Conservation (phyloP, 1,140 invertebrate species). For the Varroa destructor region DNA sequence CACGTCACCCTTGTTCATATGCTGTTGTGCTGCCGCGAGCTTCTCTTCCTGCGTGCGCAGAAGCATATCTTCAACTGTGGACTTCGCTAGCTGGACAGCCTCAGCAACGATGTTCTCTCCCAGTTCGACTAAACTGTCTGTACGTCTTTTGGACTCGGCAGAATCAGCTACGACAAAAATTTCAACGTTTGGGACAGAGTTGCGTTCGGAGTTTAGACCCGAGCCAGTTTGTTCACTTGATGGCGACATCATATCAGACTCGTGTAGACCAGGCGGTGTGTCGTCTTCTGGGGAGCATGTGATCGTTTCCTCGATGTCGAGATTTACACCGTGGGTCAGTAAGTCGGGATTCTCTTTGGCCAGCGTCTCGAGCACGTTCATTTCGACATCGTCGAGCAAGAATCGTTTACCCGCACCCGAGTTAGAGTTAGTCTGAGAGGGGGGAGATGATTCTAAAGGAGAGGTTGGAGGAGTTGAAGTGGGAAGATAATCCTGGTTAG, state of each 20-base stretch:
- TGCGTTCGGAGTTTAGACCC: not conserved
- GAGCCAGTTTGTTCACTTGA: constrained; percentile 1
- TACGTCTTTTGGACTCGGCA: constrained; percentile 4
- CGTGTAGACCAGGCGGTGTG: constrained; percentile 15
- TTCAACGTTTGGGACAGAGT: constrained; percentile 18
- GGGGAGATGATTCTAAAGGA: constrained; percentile 10
- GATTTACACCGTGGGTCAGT: constrained; percentile 17
- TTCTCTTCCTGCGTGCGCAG: not conserved
- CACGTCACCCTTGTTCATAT: not conserved
- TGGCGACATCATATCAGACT: constrained; percentile 27
- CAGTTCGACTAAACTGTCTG: constrained; percentile 10
- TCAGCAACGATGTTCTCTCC: constrained; percentile 23
- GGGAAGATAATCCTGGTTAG: constrained; percentile 14
- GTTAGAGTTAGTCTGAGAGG: constrained; percentile 17
- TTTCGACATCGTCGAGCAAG: constrained; percentile 25
- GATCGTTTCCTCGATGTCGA: constrained; percentile 25
- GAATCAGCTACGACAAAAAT: constrained; percentile 11
- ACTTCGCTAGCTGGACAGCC: constrained; percentile 20
- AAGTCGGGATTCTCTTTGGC: constrained; percentile 24
- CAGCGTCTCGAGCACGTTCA: constrained; percentile 15
- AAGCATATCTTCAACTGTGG: constrained; percentile 21
- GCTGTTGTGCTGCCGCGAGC: not conserved
- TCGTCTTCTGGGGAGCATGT: constrained; percentile 24
- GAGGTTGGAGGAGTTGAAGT: constrained; percentile 25
- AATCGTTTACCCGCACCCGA: constrained; percentile 21